Percentiles rank a stretch among this genome's conserved stretches.
Conservation (phyloP, 1,140 invertebrate genomes). For the Macrotrachela quadricornifera region DNA sequence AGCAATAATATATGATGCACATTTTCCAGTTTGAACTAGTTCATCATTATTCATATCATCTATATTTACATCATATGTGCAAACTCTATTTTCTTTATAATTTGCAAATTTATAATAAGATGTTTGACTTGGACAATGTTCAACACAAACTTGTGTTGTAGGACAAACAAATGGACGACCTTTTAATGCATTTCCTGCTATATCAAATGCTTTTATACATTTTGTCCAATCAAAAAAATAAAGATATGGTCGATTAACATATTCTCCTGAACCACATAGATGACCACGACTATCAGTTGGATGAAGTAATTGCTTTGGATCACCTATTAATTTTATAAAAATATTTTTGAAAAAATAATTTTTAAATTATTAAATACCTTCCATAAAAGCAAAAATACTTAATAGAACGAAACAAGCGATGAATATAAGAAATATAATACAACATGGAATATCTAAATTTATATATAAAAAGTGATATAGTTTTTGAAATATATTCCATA, state of each 20-base stretch:
- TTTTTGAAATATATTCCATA: too few relatives aligned
- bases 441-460: background rate
- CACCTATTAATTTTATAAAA: constrained; percentile 22
- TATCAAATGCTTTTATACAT: too few relatives aligned
- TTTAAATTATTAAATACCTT: background rate
- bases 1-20: background rate
- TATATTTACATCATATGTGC: background rate
- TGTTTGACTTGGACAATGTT: background rate
- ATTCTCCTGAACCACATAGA: constrained; percentile 41
- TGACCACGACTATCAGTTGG: constrained; percentile 48
- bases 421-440: background rate
- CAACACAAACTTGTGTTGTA: constrained; percentile 1
- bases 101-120: background rate
- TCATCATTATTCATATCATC: background rate
- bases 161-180: background rate
- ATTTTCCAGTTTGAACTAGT: background rate
- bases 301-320: constrained; percentile 51
- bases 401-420: background rate
- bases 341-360: too few relatives aligned
- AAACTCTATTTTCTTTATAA: background rate
- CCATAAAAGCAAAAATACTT: background rate
- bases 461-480: too few relatives aligned
- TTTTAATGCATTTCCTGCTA: too few relatives aligned
- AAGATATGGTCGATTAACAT: too few relatives aligned
- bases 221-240: too few relatives aligned